These are phyloP conservation scores for Pharmacophagus antenor DNA, from an alignment of 2,888 invertebrate genomes.

Conservation along the genomic window DNA sequence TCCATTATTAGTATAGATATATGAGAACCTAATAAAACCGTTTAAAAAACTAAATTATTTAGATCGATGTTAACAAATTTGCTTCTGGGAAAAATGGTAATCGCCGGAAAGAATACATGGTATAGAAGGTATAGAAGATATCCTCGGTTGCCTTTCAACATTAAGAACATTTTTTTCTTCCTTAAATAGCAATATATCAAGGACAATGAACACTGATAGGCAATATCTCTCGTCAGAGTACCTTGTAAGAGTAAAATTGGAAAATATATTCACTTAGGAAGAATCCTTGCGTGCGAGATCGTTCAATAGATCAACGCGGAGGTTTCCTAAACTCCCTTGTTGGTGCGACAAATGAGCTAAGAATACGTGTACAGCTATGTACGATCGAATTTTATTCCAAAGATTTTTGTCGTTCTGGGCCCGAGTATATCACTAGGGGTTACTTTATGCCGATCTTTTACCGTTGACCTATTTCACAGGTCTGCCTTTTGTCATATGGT, in stretches of 20 bases:
- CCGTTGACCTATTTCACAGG: background rate
- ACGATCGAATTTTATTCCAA: slow-evolving; percentile 49
- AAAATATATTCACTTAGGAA: slow-evolving; percentile 59
- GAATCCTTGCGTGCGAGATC: slow-evolving; percentile 41
- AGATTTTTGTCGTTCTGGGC: slow-evolving; percentile 47
- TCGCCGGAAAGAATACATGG: too few species aligned
- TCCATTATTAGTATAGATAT: too few species aligned
- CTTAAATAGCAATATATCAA: slow-evolving; percentile 22
- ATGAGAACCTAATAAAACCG: too few species aligned
- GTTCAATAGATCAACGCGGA: slow-evolving; percentile 56
- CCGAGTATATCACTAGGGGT: slow-evolving; percentile 38
- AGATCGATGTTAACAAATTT: too few species aligned
- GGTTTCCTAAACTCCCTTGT: slow-evolving; percentile 47
- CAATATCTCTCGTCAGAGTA: slow-evolving; percentile 38
- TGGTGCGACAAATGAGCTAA: slow-evolving; percentile 56
- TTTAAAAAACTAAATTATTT: too few species aligned
- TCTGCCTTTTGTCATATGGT: background rate
- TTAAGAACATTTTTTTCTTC: slow-evolving; percentile 9
- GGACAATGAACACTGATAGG: slow-evolving; percentile 33
- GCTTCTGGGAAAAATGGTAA: too few species aligned
- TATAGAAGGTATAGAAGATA: too few species aligned
- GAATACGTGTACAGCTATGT: slow-evolving; percentile 50
- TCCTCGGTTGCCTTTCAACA: background rate
- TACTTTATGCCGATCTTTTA: slow-evolving; percentile 11
- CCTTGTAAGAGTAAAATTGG: slow-evolving; percentile 39